Base-by-base conservation (phyloP, 2,113 vertebrate genomes). In the Burhinus oedicnemus region DNA sequence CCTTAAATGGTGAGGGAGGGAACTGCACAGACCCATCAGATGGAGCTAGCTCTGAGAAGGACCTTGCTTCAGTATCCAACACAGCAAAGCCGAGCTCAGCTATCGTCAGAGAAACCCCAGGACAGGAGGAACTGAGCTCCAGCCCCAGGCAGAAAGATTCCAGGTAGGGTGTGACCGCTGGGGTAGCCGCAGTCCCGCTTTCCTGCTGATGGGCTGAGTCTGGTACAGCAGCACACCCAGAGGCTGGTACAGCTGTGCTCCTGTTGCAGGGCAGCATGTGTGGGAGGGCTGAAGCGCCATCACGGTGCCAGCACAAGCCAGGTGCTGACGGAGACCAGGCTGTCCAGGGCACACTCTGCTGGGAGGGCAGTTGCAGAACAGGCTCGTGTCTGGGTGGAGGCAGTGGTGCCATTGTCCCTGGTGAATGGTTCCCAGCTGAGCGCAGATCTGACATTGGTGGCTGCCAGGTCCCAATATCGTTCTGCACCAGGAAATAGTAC, bases 91-190 rank as follows among this genome's bases (percentile, higher is more conserved):
- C 9, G 12, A 47, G 23, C 26, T 65, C 45, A 10, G 66, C 83
- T 80, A 2, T 51, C 11, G 40, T 5, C 30, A 26, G 8, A 87
- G 71, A 49, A 13, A 9, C 54, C 19, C 7, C 64, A 14, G 90
- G 21, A 30, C 25, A 34, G 2, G 72, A 89, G 65, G 83, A 40
- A 9, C 32, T 4, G 45, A 30, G 15, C 57, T 89, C 74, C 74
- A 91, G 9, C 54, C 78, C 25, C 11, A 9, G 5, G 32, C 47
- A 83, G 15, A 92, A 47, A 23, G 64, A 9, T 49, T 61, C 95
- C 94, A 97, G 98, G 98, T 98, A 23, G 89, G 96, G 42, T 18
- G 62, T 74, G 57, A 7, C 22, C 27, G 23, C 57, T 16, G 36
- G 27, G 32, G 21, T 7, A 30, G 11, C 54, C 27, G 3, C 57